Percentiles rank a stretch among this genome's conserved stretches.
Evolutionary conservation across 2,797 vertebrate genomes (phyloP).

Genomic region (Typhlichthys eigenmanni): DNA sequence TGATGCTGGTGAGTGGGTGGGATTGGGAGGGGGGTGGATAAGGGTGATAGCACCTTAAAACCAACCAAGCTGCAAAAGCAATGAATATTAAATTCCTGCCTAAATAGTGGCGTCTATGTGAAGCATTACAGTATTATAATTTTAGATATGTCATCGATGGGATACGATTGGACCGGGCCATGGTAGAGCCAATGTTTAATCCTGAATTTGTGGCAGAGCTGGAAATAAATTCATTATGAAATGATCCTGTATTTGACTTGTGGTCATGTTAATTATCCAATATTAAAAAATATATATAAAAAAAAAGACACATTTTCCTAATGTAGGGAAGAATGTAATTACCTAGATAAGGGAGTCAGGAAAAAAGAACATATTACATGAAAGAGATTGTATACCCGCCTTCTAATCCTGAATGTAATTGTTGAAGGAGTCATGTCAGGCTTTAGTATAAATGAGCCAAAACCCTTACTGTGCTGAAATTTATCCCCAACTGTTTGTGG

Average conservation of each 20-base stretch:
- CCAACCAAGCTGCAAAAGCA: constrained; percentile 83
- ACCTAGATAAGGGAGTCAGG: constrained; percentile 22
- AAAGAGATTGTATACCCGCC: constrained; percentile 43
- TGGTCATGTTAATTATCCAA: constrained; percentile 24
- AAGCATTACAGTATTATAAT: constrained; percentile 82
- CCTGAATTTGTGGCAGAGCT: constrained; percentile 54
- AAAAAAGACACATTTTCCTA: constrained; percentile 1
- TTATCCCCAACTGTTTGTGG: constrained; percentile 78
- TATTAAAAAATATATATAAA: not conserved
- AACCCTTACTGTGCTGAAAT: constrained; percentile 78
- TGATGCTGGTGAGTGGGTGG: constrained; percentile 73
- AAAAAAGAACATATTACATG: constrained; percentile 51
- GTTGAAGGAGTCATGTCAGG: constrained; percentile 74
- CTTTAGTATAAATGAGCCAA: constrained; percentile 70
- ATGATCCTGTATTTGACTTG: constrained; percentile 44
- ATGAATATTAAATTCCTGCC: constrained; percentile 84
- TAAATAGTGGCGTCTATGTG: constrained; percentile 81
- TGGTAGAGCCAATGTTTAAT: constrained; percentile 59
- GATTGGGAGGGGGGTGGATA: constrained; percentile 75
- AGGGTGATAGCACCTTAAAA: constrained; percentile 81
- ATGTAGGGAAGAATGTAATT: not conserved
- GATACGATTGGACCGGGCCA: constrained; percentile 73
- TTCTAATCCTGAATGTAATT: constrained; percentile 64
- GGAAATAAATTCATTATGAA: constrained; percentile 64
- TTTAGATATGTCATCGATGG: constrained; percentile 79